Evolutionary conservation across 30 jellyfish, hydroid and myxozoan species (phyloP).

Genomic region (Aurelia sp.): DNA sequence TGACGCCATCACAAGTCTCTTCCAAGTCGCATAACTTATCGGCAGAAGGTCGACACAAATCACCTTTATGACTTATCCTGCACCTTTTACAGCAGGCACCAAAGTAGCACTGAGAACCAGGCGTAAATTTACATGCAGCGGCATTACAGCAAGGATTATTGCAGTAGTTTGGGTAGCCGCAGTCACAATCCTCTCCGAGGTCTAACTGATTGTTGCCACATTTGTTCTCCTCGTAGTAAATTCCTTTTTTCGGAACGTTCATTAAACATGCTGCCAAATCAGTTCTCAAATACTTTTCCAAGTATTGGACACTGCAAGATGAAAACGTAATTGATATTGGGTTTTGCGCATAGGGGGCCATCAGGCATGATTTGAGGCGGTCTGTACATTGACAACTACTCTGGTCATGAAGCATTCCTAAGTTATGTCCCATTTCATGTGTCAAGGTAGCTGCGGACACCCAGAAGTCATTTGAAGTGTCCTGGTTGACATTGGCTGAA

Average conservation of each 20-base stretch:
- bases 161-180: conserved; percentile 57
- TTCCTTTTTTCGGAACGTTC: conserved; percentile 38
- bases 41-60: conserved; percentile 41
- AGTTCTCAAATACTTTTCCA: conserved; percentile 19
- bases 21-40: conserved; percentile 44
- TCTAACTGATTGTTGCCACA: conserved; percentile 69
- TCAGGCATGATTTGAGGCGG: conserved; percentile 34
- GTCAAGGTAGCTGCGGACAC: conserved; percentile 79
- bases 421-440: conserved; percentile 93
- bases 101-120: conserved; percentile 56
- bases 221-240: conserved; percentile 7
- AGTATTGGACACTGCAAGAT: conserved; percentile 64
- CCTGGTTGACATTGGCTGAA: conserved; percentile 85
- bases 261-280: conserved; percentile 46
- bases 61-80: conserved; percentile 16
- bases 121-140: conserved; percentile 56
- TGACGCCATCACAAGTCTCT: conserved; percentile 65
- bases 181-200: conserved; percentile 73
- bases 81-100: conserved; percentile 65
- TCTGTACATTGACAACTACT: conserved; percentile 62
- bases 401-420: conserved; percentile 87
- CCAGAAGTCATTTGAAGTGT: conserved; percentile 49
- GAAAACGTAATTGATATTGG: conserved; percentile 67
- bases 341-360: conserved; percentile 70
- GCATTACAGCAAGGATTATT: conserved; percentile 66